These are phyloP conservation scores for Alentia gelatinosa DNA, from an alignment of 2,888 invertebrate genomes.

Conservation along the genomic window DNA sequence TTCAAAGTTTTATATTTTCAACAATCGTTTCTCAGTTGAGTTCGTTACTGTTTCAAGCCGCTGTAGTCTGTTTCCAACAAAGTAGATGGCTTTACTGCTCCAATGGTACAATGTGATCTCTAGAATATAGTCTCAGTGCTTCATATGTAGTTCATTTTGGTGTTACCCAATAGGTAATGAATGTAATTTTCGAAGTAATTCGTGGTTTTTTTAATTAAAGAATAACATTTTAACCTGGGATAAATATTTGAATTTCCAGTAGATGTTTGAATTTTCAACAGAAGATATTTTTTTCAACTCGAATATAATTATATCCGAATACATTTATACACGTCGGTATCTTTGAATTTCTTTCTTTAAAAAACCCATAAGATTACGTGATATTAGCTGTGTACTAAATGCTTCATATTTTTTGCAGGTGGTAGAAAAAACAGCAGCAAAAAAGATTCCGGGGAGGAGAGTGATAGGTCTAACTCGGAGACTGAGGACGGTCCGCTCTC, in stretches of 20 bases:
- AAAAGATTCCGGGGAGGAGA: conserved; percentile 59
- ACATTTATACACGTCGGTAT: not conserved
- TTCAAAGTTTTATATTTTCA: not conserved
- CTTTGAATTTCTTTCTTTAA: not conserved
- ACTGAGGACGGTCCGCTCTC: conserved; percentile 55
- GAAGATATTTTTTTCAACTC: too few relatives aligned
- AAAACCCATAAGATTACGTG: not conserved
- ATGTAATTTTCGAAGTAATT: not conserved
- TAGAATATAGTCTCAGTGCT: not conserved
- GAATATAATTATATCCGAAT: not conserved
- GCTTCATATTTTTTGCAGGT: not conserved
- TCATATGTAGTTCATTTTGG: not conserved
- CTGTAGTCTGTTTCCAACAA: not conserved
- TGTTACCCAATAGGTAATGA: not conserved
- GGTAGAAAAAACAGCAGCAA: conserved; percentile 54
- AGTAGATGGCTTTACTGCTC: not conserved
- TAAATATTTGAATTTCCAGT: too few relatives aligned
- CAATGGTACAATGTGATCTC: too few relatives aligned
- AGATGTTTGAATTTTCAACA: too few relatives aligned
- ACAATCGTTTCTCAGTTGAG: not conserved
- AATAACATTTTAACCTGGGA: too few relatives aligned
- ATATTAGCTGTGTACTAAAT: not conserved
- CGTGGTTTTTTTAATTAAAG: too few relatives aligned
- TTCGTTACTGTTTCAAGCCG: not conserved
- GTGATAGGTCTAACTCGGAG: conserved; percentile 58